These are phyloP conservation scores for Andrena cerasifolii DNA, from an alignment of 1,140 invertebrate genomes.

Conservation along the genomic window DNA sequence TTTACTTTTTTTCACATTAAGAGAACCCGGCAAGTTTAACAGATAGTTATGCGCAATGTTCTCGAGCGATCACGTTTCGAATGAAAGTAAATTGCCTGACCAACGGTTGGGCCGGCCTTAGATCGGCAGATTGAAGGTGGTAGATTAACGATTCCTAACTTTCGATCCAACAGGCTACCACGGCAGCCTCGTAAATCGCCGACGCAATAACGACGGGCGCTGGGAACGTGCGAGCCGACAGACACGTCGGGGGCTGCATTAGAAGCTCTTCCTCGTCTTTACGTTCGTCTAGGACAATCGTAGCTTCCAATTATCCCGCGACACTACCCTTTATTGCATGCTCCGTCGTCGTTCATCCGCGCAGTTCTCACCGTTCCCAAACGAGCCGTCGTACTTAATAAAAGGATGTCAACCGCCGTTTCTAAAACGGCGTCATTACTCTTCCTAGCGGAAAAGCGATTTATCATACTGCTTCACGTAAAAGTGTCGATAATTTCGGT, in stretches of 20 bases:
- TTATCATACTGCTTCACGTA: not conserved
- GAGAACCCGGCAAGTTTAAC: not conserved
- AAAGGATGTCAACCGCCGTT: constrained; percentile 43
- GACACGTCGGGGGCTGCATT: constrained; percentile 57
- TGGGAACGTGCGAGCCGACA: constrained; percentile 30
- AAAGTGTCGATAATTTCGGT: not conserved
- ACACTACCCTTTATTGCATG: constrained; percentile 73
- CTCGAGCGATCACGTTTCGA: not conserved
- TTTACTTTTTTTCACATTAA: not conserved
- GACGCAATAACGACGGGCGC: constrained; percentile 41
- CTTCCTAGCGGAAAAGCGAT: not conserved
- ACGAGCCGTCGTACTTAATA: constrained; percentile 55
- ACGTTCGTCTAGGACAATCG: constrained; percentile 65
- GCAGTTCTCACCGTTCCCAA: constrained; percentile 66
- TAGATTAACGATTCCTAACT: constrained; percentile 18
- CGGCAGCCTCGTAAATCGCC: constrained; percentile 37
- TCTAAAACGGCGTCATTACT: not conserved
- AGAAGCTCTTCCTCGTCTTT: constrained; percentile 71
- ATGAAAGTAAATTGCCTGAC: constrained; percentile 2
- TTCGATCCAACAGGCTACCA: not conserved
- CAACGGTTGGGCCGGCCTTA: not conserved
- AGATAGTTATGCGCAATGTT: not conserved
- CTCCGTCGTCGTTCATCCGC: constrained; percentile 62
- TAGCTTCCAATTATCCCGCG: constrained; percentile 75
- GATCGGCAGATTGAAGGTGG: constrained; percentile 2